A percentile compares a stretch with the other conserved stretches of the same genome.
These are phyloP conservation scores for Eurystomus glaucurus DNA, from an alignment of 2,797 vertebrate genomes.

Conservation along the genomic window DNA sequence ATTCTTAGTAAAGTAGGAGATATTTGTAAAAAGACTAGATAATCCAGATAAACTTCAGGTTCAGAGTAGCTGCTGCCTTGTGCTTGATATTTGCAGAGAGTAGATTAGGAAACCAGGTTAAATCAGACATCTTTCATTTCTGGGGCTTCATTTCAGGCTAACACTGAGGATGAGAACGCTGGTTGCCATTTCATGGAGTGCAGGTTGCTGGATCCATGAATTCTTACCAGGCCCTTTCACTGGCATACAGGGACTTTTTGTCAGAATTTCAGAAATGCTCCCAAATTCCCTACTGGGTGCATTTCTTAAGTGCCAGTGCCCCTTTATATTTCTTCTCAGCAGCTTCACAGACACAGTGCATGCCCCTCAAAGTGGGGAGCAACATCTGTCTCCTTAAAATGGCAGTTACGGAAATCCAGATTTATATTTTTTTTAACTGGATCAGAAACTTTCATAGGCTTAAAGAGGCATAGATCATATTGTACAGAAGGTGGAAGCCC, in stretches of 20 bases:
- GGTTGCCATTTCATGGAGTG: neutral
- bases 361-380: neutral
- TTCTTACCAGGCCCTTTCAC: neutral
- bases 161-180: accelerated
- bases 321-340: neutral
- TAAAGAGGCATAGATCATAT: neutral
- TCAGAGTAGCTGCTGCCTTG: neutral
- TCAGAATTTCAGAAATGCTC: neutral
- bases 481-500: neutral
- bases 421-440: too few species aligned
- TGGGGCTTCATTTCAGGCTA: neutral
- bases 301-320: accelerated
- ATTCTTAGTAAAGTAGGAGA: neutral
- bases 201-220: neutral
- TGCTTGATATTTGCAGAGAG: neutral
- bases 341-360: neutral
- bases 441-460: neutral
- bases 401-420: neutral
- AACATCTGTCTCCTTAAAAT: neutral
- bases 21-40: neutral
- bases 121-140: neutral
- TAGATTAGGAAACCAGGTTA: neutral
- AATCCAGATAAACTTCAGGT: conserved; percentile 18
- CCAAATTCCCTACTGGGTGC: neutral
- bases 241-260: accelerated